Base-by-base conservation (phyloP, 2,113 vertebrate species). In the Hemichromis elongatus region DNA sequence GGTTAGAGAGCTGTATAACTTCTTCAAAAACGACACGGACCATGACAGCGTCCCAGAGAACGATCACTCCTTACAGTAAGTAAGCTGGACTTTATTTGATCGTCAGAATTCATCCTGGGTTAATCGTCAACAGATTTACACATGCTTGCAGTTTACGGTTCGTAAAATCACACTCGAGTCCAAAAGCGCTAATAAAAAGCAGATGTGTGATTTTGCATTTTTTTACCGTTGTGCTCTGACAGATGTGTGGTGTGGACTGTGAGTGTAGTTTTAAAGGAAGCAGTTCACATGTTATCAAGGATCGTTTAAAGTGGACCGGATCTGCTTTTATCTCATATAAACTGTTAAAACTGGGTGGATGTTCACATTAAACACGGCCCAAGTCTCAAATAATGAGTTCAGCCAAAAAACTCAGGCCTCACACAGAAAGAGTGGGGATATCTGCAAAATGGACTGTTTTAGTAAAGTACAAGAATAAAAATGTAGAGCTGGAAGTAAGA, bases 11-110 rank as follows among this genome's bases (percentile, higher is more conserved):
- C 94, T 99, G 33, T 99, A 97, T 26, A 0, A 3, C 0, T 0
- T 93, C 91, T 98, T 96, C 63, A 0, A 26, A 57, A 6, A 1
- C 0, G 0, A 90, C 77, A 99, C 97, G 1, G 0, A 0, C 0
- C 0, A 78, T 14, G 96, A 0, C 0, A 0, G 0, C 0, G 35
- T 90, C 37, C 95, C 97, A 5, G 16, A n/a, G 35, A 0, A 78
- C 3, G 95, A 19, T 90, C 94, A 97, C 77, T 94, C 88, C 80
- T 93, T 82, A 1, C 98, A 98, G 98, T 99, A 94, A 97, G 98
- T 94, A 57, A 33, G 6, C 10, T 45, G 3, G 1, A 6, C 16
- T 9, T 73, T 16, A 24, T 18, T 33, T 52, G 7, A 4, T 40
- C 21, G 5, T n/a, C 1, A 9, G 26, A 30, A 7, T 85, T 37